A percentile compares a stretch with the other conserved stretches of the same genome.
Evolutionary conservation across 30 jellyfish, hydroid and myxozoan species (phyloP).

Genomic region (Rhopilema esculentum): DNA sequence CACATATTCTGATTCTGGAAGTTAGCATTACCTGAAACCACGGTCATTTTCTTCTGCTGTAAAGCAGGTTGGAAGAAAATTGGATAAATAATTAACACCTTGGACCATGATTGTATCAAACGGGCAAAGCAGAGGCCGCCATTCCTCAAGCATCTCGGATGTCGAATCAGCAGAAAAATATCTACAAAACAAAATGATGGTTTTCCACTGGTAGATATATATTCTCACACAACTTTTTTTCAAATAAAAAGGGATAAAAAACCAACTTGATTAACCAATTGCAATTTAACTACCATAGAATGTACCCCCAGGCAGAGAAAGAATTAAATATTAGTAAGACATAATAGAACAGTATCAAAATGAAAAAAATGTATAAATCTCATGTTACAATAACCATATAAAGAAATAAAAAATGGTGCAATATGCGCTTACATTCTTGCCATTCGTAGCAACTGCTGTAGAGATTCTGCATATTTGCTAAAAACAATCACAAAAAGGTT

Average conservation of each 20-base stretch:
- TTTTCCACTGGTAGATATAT: too few species aligned
- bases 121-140: constrained; percentile 95
- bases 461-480: constrained; percentile 71
- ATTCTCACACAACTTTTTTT: too few species aligned
- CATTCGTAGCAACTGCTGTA: constrained; percentile 64
- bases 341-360: too few species aligned
- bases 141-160: constrained; percentile 92
- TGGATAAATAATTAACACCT: constrained; percentile 77
- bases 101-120: constrained; percentile 85
- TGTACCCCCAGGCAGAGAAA: too few species aligned
- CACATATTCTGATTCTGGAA: too few species aligned
- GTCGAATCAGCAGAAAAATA: constrained; percentile 93
- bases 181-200: constrained; percentile 50
- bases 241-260: constrained; percentile 3
- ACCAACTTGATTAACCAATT: too few species aligned
- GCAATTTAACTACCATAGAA: background rate
- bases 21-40: constrained; percentile 72
- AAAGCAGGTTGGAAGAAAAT: constrained; percentile 86
- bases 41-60: constrained; percentile 50
- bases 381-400: background rate
- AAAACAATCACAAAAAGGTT: constrained; percentile 24
- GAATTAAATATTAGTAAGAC: too few species aligned
- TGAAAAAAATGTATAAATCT: background rate
- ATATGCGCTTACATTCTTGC: constrained; percentile 71
- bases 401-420: background rate